phyloP scores from a whole-genome alignment of 2,888 invertebrate genomes.

The Platycnemis pennipes region DNA sequence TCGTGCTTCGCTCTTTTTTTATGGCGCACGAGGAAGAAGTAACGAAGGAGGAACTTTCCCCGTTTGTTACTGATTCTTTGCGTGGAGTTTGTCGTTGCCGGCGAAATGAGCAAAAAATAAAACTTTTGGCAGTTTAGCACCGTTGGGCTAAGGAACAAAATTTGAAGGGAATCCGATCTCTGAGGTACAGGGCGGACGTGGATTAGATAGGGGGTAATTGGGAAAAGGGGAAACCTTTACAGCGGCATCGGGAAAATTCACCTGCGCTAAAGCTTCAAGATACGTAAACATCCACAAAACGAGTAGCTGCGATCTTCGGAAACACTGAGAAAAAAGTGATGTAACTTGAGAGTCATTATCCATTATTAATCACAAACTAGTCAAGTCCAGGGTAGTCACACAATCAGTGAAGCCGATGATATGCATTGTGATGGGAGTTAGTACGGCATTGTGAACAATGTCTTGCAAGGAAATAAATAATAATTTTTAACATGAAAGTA shows the following conservation, averaged over 20 bases:
- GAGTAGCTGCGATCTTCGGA: no score
- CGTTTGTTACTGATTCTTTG: background rate
- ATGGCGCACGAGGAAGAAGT: background rate
- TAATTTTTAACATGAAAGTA: no score
- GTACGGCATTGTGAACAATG: no score
- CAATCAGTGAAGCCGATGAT: no score
- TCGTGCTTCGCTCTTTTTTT: background rate
- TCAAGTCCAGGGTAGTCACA: no score
- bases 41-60: background rate
- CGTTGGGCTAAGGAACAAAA: background rate
- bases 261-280: background rate
- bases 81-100: background rate
- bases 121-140: background rate
- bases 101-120: background rate
- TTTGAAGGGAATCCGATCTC: background rate
- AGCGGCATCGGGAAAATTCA: no score
- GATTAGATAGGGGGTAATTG: background rate
- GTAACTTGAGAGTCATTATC: no score
- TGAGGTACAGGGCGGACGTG: background rate
- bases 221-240: background rate
- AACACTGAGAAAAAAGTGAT: no score
- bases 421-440: no score
- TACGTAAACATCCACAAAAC: no score
- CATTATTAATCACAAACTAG: no score
- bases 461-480: no score